Evolutionary conservation across 2,113 vertebrate species (phyloP).

Genomic region (Camelus bactrianus): DNA sequence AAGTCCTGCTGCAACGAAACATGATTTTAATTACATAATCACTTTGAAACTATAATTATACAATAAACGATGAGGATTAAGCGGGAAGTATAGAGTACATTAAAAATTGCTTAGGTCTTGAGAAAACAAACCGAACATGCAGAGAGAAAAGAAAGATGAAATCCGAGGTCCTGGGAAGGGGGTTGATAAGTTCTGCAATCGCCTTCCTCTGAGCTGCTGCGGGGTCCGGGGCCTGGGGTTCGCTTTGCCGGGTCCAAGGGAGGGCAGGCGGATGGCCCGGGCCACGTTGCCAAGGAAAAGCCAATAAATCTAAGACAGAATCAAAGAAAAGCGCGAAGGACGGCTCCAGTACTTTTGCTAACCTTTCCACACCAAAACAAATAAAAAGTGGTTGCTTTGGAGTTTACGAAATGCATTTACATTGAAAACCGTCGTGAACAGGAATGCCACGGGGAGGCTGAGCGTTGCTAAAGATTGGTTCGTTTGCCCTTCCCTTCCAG

Average conservation of each 20-base stretch:
- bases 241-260: not conserved
- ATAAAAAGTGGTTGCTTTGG: not conserved
- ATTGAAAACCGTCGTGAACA: not conserved
- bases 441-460: not conserved
- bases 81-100: slow-evolving; percentile 92
- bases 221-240: not conserved
- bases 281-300: not conserved
- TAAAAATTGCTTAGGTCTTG: slow-evolving; percentile 90
- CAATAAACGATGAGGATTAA: slow-evolving; percentile 94
- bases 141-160: slow-evolving; percentile 79
- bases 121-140: slow-evolving; percentile 91
- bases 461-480: not conserved
- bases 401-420: not conserved
- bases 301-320: slow-evolving; percentile 35
- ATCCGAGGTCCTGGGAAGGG: slow-evolving; percentile 72
- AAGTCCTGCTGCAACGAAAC: slow-evolving; percentile 91
- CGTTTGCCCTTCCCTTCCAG: not conserved
- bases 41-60: slow-evolving; percentile 95
- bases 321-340: not conserved
- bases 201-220: not conserved
- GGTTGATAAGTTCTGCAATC: slow-evolving; percentile 48
- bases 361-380: slow-evolving; percentile 50
- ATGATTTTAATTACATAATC: slow-evolving; percentile 96
- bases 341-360: not conserved
- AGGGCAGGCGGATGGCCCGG: not conserved